Evolutionary conservation across 2,888 invertebrate genomes (phyloP), one percentile per base, ranked within the genome.

Genomic region (Oxycera nigricornis): DNA sequence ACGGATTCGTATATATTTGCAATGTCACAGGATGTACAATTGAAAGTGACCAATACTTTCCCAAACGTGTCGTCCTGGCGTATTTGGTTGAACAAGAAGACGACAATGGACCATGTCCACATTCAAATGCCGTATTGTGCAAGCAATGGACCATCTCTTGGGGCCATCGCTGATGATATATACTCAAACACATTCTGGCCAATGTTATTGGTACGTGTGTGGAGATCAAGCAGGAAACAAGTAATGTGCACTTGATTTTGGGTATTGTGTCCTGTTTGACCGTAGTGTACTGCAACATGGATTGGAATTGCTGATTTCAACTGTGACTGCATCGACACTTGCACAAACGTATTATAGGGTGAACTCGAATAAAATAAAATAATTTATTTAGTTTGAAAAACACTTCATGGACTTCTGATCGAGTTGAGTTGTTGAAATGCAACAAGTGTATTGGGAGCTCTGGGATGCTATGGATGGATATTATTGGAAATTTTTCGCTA

Each of bases 1-100:
- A 14, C 14, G 14, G 39, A 14, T 39, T 39, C 39, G 14, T 39
- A 9, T 7, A 7, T 39, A 39, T 39, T 39, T 39, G 0, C 7
- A 39, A 39, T 14, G 39, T 14, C 39, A 9, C 9, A 9, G 39
- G 39, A 14, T 9, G 17, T 26, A 28, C 59, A 59, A 59, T 59
- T 59, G 59, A 59, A 59, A 59, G 28, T 59, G 59, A 59, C 59
- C 59, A 59, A 59, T 59, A 20, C 28, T 59, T 28, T 59, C 30
- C 59, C 3, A 28, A 59, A 59, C 30, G 59, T 59, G 20, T 59
- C 59, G 59, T 59, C 14, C 30, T 11, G 24, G 59, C 9, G 14
- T 59, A n/a, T n/a, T 59, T 39, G 39, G 9, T 7, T 9, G 14
- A 39, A 14, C 39, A 7, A 14, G 39, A 9, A 14, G 14, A 7